phyloP scores from a whole-genome alignment of 2,113 vertebrate genomes.

The Potamarius usumacintae region DNA sequence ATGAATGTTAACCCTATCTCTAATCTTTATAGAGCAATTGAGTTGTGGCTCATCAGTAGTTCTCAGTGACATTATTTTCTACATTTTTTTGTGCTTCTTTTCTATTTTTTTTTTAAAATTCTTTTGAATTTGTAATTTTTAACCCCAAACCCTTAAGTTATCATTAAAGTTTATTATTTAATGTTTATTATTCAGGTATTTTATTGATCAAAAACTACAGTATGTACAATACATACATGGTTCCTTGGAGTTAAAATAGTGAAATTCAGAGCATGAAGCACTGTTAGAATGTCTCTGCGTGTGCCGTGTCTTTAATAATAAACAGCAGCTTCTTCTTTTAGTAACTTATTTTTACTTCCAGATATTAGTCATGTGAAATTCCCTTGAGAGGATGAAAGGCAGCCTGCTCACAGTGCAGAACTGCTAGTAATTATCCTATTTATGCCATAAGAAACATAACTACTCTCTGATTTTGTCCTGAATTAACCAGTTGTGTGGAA shows the following conservation, averaged over 20 bases:
- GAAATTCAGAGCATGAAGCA: not conserved
- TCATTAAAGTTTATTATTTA: not conserved
- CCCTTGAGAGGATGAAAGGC: not conserved
- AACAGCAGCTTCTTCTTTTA: not conserved
- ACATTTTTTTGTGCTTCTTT: not conserved
- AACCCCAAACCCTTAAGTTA: not conserved
- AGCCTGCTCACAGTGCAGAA: not conserved
- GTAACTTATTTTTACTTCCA: not conserved
- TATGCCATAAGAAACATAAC: constrained; percentile 17
- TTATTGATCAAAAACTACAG: not conserved
- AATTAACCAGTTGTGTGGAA: constrained; percentile 15
- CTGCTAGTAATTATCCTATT: constrained; percentile 41
- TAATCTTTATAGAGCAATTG: not conserved
- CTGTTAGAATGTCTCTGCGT: not conserved
- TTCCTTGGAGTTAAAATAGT: not conserved
- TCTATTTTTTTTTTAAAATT: not conserved
- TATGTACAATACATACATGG: not conserved
- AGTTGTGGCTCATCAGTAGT: no score
- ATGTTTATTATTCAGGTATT: not conserved
- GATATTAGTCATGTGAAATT: not conserved
- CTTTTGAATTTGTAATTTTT: not conserved
- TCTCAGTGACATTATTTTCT: not conserved
- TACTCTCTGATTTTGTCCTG: constrained; percentile 12
- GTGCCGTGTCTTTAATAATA: not conserved
- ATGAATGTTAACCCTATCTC: not conserved